Base-by-base conservation (phyloP, 2,888 invertebrate species). In the Trissoscelio sp. region DNA sequence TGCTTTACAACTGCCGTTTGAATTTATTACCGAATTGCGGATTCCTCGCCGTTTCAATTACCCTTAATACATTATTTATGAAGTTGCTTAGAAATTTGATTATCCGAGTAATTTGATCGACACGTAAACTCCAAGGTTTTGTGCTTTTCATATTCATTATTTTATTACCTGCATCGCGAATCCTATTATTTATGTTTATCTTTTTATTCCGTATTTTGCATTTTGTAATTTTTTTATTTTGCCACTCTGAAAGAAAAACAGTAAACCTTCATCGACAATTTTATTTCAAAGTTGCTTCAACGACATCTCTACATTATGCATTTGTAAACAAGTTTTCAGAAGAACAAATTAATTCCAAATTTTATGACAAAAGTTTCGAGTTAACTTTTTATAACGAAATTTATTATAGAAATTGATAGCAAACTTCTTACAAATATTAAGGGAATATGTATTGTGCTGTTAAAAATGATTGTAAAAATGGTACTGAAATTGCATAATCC, bases 61-160 rank as follows among this genome's bases (percentile, higher is more conserved):
- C 34, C 72, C 72, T 12, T 60, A 11, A 72, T 60, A 60, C 72
- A 72, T 51, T 9, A 60, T 72, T 60, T 31, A 72, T 72, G 31
- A 60, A 53, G 7, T 28, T 51, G 28, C 42, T 72, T 60, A 58
- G 60, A 60, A 22, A 34, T 46, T 20, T 46, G 31, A 69, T 44
- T n/a, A n/a, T n/a, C n/a, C n/a, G n/a, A n/a, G n/a, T 46, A 28
- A 57, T 34, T 28, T 55, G n/a, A n/a, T 42, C 31, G 14, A 51
- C 66, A 46, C 3, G 66, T 55, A 66, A 51, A 51, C 51, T 39
- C 24, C 55, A 11, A 5, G 24, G 0, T n/a, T 48, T 48, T 20
- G 11, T n/a, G n/a, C n/a, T 16, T 24, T 48, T 48, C 46, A 46
- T 46, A 39, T 39, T 18, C 42, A 53, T 39, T 20, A 14, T 5